A percentile compares a stretch with the other conserved stretches of the same genome.
Evolutionary conservation across 2,797 vertebrate species (phyloP).

Genomic region (Sparus aurata): DNA sequence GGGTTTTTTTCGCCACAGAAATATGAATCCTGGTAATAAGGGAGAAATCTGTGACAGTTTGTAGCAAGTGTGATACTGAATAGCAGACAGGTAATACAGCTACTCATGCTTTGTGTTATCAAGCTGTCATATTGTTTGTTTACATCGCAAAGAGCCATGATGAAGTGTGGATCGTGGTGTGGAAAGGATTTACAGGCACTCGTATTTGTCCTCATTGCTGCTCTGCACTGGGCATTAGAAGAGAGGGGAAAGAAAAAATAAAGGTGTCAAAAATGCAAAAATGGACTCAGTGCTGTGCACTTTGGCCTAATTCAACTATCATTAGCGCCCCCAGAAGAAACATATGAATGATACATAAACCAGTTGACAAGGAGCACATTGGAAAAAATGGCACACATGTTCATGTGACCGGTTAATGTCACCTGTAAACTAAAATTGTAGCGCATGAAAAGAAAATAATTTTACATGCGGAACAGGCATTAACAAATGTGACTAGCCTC

Average conservation of each 20-base stretch:
- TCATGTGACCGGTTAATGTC: too few relatives aligned
- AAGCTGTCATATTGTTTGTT: constrained; percentile 65
- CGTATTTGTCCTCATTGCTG: constrained; percentile 40
- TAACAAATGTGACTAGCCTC: too few relatives aligned
- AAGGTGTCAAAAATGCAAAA: background rate
- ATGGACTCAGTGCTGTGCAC: background rate
- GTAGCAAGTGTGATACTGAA: constrained; percentile 53
- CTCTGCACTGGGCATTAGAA: constrained; percentile 27
- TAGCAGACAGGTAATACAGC: constrained; percentile 52
- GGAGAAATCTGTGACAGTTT: constrained; percentile 60
- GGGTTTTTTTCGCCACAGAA: constrained; percentile 6
- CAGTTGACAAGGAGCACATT: too few relatives aligned
- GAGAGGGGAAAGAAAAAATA: background rate
- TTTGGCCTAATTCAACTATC: background rate
- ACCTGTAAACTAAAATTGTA: too few relatives aligned
- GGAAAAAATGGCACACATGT: too few relatives aligned
- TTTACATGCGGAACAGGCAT: too few relatives aligned
- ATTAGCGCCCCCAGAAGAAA: background rate
- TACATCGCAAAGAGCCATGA: constrained; percentile 46
- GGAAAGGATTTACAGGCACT: constrained; percentile 43
- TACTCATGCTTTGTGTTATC: constrained; percentile 55
- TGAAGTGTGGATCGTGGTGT: constrained; percentile 45
- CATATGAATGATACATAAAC: too few relatives aligned
- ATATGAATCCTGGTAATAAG: constrained; percentile 58
- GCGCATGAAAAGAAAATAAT: too few relatives aligned